Conservation (phyloP, 2,797 vertebrate genomes). For the Staurois parvus region DNA sequence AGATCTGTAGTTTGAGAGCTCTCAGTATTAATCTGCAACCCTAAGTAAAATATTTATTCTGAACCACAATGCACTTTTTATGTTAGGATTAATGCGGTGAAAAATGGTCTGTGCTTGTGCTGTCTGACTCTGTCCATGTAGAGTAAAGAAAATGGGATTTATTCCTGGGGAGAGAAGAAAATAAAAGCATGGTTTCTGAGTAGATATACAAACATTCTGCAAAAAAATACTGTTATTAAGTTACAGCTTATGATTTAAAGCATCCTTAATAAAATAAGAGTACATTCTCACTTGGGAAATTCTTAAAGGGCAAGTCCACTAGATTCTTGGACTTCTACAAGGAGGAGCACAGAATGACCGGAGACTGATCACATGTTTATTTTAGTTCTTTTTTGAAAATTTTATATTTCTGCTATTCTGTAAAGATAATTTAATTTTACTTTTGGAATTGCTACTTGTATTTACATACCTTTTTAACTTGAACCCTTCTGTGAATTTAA, state of each 20-base stretch:
- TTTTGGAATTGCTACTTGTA: too few relatives aligned
- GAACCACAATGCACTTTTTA: slow-evolving; percentile 66
- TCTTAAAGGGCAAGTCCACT: slow-evolving; percentile 18
- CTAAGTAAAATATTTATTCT: slow-evolving; percentile 68
- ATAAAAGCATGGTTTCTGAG: background rate
- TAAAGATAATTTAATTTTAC: too few relatives aligned
- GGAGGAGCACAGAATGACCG: background rate
- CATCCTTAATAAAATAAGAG: background rate
- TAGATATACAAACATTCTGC: slow-evolving; percentile 36
- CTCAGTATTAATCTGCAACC: slow-evolving; percentile 63
- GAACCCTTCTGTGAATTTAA: too few relatives aligned
- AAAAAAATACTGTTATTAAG: background rate
- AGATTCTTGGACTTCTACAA: too few relatives aligned
- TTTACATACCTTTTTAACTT: too few relatives aligned
- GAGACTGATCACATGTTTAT: background rate
- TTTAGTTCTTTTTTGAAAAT: too few relatives aligned
- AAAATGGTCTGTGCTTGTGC: slow-evolving; percentile 15
- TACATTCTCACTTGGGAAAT: slow-evolving; percentile 26
- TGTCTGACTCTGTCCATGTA: slow-evolving; percentile 28
- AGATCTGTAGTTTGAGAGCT: slow-evolving; percentile 62
- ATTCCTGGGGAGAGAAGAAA: background rate
- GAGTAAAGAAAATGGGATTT: slow-evolving; percentile 6
- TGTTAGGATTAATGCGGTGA: slow-evolving; percentile 57
- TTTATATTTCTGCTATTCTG: too few relatives aligned
- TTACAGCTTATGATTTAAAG: background rate